Evolutionary conservation across 2,888 invertebrate species (phyloP).

Genomic region (Aspidiotus rigidus): DNA sequence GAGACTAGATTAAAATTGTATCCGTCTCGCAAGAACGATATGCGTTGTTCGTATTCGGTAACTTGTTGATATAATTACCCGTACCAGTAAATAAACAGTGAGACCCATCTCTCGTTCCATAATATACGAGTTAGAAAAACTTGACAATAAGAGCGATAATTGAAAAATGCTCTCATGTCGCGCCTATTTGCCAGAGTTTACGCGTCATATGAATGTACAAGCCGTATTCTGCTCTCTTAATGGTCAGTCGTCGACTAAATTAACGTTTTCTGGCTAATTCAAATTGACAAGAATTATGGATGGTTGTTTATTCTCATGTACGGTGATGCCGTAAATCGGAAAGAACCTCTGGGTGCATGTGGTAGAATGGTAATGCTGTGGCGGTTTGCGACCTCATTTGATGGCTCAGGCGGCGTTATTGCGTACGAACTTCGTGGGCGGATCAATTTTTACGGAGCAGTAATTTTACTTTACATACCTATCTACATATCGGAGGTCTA

Average conservation of each 20-base stretch:
- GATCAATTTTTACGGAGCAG: too few relatives aligned
- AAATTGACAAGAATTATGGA: neutral
- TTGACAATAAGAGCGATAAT: neutral
- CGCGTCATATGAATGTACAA: neutral
- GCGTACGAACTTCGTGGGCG: too few relatives aligned
- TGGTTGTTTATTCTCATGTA: too few relatives aligned
- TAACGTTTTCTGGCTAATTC: neutral
- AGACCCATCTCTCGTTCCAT: neutral
- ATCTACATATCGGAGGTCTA: too few relatives aligned
- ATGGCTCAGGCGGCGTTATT: too few relatives aligned
- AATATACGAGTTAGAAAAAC: neutral
- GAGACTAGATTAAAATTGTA: neutral
- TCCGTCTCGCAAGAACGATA: neutral
- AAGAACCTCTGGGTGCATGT: too few relatives aligned
- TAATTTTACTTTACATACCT: too few relatives aligned
- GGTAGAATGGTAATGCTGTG: too few relatives aligned
- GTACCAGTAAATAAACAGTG: neutral
- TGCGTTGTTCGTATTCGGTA: neutral
- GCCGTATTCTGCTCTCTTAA: neutral
- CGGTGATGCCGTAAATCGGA: too few relatives aligned
- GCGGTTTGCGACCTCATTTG: too few relatives aligned
- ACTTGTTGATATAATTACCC: neutral
- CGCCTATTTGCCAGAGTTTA: constrained; percentile 2
- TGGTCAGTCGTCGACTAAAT: constrained; percentile 2
- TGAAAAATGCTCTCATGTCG: constrained; percentile 1